Conservation (phyloP, 2,888 invertebrate genomes). For the Scrobipalpa atriplicella region DNA sequence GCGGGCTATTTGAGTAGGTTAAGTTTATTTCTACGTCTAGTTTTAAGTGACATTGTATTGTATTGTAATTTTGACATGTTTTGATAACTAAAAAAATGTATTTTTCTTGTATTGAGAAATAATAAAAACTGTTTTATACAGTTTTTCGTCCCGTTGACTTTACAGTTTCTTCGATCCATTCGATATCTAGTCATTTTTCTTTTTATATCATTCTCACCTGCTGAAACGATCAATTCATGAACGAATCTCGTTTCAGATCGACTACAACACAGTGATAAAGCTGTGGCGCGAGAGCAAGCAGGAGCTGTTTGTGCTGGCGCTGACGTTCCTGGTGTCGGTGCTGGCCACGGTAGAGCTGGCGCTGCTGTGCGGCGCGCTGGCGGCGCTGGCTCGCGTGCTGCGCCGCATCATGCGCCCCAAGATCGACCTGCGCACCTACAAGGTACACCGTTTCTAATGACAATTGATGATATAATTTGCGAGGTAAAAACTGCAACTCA, state of each 20-base stretch:
- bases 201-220: too few relatives aligned
- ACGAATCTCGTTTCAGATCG: slow-evolving; percentile 66
- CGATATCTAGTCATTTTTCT: neutral
- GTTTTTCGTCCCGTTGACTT: too few relatives aligned
- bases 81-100: too few relatives aligned
- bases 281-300: slow-evolving; percentile 83
- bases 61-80: too few relatives aligned
- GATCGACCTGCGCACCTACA: slow-evolving; percentile 55
- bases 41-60: too few relatives aligned
- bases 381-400: slow-evolving; percentile 85
- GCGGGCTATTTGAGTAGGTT: too few relatives aligned
- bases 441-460: slow-evolving; percentile 11
- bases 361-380: slow-evolving; percentile 79
- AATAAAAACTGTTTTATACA: too few relatives aligned
- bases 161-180: too few relatives aligned
- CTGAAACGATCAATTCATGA: neutral
- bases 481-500: too few relatives aligned
- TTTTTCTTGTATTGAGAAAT: too few relatives aligned
- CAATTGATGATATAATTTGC: too few relatives aligned
- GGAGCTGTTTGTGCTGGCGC: slow-evolving; percentile 85
- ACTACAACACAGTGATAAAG: slow-evolving; percentile 68
- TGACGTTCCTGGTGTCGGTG: slow-evolving; percentile 85
- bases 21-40: too few relatives aligned
- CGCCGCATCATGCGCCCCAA: slow-evolving; percentile 86
- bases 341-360: slow-evolving; percentile 91